These are phyloP conservation scores for Adelosebastes latens DNA, from an alignment of 2,797 vertebrate species.

Conservation along the genomic window DNA sequence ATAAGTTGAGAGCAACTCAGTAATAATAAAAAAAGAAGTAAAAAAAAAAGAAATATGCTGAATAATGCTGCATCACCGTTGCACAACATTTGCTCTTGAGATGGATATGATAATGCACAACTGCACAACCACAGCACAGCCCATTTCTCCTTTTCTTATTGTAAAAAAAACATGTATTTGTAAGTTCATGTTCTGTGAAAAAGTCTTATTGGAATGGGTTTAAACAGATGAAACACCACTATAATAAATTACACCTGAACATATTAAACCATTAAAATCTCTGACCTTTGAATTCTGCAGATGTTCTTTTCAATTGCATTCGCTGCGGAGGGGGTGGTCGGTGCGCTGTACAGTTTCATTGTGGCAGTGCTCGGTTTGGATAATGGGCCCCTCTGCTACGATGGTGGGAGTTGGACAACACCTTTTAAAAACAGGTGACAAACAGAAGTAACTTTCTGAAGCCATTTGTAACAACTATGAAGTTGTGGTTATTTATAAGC, in stretches of 20 bases:
- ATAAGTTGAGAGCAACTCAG: background rate
- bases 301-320: slow-evolving; percentile 84
- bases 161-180: background rate
- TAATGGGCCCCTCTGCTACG: slow-evolving; percentile 74
- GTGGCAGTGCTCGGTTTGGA: slow-evolving; percentile 72
- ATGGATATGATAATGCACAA: background rate
- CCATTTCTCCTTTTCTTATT: background rate
- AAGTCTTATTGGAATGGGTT: background rate
- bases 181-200: background rate
- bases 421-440: slow-evolving; percentile 68
- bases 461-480: background rate
- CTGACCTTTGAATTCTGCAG: slow-evolving; percentile 56
- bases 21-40: too few species aligned
- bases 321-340: slow-evolving; percentile 72
- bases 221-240: background rate
- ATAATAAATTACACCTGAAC: background rate
- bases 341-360: slow-evolving; percentile 76
- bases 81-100: background rate
- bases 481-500: background rate
- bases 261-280: background rate
- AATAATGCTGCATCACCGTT: slow-evolving; percentile 23
- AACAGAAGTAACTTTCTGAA: background rate
- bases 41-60: background rate
- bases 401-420: accelerated
- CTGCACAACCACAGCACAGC: background rate